Conservation (phyloP, 2,888 invertebrate species). For the Folsomia manolachei region DNA sequence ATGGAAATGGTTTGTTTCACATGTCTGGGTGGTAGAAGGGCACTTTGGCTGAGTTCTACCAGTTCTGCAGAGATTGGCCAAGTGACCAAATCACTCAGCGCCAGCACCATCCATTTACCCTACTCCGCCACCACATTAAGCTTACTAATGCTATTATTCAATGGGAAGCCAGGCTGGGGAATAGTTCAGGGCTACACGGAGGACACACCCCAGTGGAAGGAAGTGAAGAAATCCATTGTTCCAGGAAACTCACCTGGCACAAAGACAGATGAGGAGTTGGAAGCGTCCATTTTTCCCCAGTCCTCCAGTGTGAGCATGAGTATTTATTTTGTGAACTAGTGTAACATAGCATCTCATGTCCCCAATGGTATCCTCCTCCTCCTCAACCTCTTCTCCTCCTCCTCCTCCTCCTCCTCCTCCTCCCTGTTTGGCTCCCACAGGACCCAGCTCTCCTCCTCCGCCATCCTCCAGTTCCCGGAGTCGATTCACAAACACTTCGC, state of each 20-base stretch:
- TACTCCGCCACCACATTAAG: too few species aligned
- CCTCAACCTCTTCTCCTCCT: slow-evolving; percentile 61
- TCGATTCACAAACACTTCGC: slow-evolving; percentile 69
- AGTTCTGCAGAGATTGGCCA: too few species aligned
- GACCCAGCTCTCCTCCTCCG: too few species aligned
- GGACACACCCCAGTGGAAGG: too few species aligned
- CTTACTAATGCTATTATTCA: not conserved
- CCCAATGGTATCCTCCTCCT: slow-evolving; percentile 61
- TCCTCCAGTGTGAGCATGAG: slow-evolving; percentile 75
- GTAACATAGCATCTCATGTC: slow-evolving; percentile 86
- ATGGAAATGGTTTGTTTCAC: too few species aligned
- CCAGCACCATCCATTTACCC: too few species aligned
- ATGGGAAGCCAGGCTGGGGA: not conserved
- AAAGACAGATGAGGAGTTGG: slow-evolving; percentile 88
- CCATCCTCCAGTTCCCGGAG: slow-evolving; percentile 57
- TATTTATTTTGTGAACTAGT: slow-evolving; percentile 82
- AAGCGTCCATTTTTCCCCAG: slow-evolving; percentile 98
- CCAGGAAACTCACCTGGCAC: slow-evolving; percentile 40
- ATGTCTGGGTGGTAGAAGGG: too few species aligned
- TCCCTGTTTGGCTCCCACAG: too few species aligned
- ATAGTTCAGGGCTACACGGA: not conserved
- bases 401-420: slow-evolving; percentile 60
- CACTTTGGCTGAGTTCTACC: too few species aligned
- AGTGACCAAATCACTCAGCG: too few species aligned
- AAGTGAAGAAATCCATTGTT: not conserved